Base-by-base conservation (phyloP, 2,797 vertebrate genomes). In the Notolepis coatsorum region DNA sequence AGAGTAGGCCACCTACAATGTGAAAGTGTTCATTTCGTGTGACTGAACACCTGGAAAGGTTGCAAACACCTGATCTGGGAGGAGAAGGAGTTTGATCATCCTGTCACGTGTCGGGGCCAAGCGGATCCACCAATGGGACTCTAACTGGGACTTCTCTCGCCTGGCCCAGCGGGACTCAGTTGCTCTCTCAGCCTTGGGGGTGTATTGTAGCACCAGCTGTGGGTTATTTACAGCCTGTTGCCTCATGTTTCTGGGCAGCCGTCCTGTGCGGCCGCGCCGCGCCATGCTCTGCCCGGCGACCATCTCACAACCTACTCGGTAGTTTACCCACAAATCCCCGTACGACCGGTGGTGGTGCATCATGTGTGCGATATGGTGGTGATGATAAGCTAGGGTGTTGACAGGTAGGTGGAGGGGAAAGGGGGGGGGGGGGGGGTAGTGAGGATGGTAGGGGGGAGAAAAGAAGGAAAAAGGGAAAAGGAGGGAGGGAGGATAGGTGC, bases 191-290 rank as follows among this genome's bases (percentile, higher is more conserved):
- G 89, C 90, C 91, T 91, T 91, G 86, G 89, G 84, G 65, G 58
- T 85, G 87, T 87, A 84, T 87, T 88, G 86, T 88, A 88, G 84
- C 85, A 87, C 90, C 91, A 92, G 89, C 89, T 92, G 90, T 79
- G 74, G 83, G 88, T 86, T 92, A 91, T 92, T 93, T 93, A 89
- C 88, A 88, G 91, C 85, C 80, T 86, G 90, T 91, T 90, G 86
- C 87, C 77, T 87, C 85, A 82, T 82, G 79, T 85, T 88, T 77
- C 84, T 37, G 49, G 73, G 85, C 83, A 71, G 84, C 84, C 82
- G 54, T 77, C 62, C 74, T 75, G 82, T 80, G 73, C 43, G 28
- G 75, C 77, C 70, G 60, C n/a, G n/a, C n/a, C 54, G 60, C 37
- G 35, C 57, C 70, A 42, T 49, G 24, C 73, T 70, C 57, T 3